phyloP scores from a whole-genome alignment of 2,888 invertebrate genomes.

The Blastobasis lacticolella region DNA sequence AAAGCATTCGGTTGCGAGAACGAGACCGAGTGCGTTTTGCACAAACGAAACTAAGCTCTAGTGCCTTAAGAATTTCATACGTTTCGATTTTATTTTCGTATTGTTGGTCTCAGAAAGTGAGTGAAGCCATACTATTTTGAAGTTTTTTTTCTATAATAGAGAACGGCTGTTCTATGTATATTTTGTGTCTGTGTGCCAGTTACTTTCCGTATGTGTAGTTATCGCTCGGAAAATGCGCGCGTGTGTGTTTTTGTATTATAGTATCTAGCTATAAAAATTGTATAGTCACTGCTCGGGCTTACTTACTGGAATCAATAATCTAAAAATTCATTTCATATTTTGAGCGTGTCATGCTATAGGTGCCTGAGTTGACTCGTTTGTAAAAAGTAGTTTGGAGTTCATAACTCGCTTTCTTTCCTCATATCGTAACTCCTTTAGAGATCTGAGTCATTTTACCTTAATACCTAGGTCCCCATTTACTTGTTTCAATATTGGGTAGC shows the following conservation, averaged over 20 bases:
- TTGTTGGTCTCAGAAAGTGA: conserved; percentile 39
- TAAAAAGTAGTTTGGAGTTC: no score
- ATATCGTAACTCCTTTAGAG: no score
- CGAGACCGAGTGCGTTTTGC: conserved; percentile 37
- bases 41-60: conserved; percentile 56
- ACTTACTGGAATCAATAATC: conserved; percentile 58
- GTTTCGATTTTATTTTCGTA: conserved; percentile 43
- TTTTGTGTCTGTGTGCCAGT: conserved; percentile 44
- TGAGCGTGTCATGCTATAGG: conserved; percentile 28
- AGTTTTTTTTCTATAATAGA: conserved; percentile 66
- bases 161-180: conserved; percentile 66
- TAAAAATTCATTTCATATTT: conserved; percentile 61
- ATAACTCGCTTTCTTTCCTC: no score
- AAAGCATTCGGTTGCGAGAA: conserved; percentile 66
- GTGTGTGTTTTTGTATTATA: conserved; percentile 53
- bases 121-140: conserved; percentile 68
- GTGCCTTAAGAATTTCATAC: conserved; percentile 34
- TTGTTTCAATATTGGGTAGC: no score
- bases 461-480: no score
- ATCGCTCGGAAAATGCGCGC: conserved; percentile 34
- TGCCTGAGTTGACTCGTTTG: neutral
- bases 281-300: conserved; percentile 42
- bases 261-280: conserved; percentile 55
- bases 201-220: conserved; percentile 64
- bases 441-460: no score